Conservation (phyloP, 1,140 invertebrate species). For the Eupristina koningsbergeri region DNA sequence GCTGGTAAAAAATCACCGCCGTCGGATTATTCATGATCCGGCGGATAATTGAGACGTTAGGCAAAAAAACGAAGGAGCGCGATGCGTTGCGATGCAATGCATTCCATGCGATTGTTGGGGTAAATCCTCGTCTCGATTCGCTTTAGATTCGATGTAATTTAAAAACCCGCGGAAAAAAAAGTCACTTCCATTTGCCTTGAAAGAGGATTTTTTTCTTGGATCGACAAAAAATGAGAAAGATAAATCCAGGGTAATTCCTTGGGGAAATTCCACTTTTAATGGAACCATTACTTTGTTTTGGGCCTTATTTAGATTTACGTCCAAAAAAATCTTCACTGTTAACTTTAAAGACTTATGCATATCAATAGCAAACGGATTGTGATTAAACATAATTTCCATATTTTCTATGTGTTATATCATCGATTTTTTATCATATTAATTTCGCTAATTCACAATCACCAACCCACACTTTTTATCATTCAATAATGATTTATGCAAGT, state of each 20-base stretch:
- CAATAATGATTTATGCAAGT: too few relatives aligned
- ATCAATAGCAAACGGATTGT: too few relatives aligned
- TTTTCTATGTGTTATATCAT: too few relatives aligned
- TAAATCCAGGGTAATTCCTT: not conserved
- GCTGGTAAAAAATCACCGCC: slow-evolving; percentile 44
- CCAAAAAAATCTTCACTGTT: not conserved
- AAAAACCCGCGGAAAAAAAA: slow-evolving; percentile 26
- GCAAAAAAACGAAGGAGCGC: slow-evolving; percentile 20
- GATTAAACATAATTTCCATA: too few relatives aligned
- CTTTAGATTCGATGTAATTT: slow-evolving; percentile 24
- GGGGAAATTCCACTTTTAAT: not conserved
- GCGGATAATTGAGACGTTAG: slow-evolving; percentile 49
- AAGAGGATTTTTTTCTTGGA: not conserved
- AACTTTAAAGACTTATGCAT: not conserved
- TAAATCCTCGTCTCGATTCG: not conserved
- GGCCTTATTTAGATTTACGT: not conserved
- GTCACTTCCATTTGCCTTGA: slow-evolving; percentile 32
- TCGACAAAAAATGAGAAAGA: not conserved
- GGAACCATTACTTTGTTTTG: not conserved
- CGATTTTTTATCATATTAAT: too few relatives aligned
- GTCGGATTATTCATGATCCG: slow-evolving; percentile 47
- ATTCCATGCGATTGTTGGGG: not conserved
- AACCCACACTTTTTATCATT: too few relatives aligned
- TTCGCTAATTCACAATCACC: too few relatives aligned
- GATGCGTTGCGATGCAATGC: slow-evolving; percentile 10